Evolutionary conservation across 2,888 invertebrate species (phyloP).

Genomic region (Xestia ashworthii): DNA sequence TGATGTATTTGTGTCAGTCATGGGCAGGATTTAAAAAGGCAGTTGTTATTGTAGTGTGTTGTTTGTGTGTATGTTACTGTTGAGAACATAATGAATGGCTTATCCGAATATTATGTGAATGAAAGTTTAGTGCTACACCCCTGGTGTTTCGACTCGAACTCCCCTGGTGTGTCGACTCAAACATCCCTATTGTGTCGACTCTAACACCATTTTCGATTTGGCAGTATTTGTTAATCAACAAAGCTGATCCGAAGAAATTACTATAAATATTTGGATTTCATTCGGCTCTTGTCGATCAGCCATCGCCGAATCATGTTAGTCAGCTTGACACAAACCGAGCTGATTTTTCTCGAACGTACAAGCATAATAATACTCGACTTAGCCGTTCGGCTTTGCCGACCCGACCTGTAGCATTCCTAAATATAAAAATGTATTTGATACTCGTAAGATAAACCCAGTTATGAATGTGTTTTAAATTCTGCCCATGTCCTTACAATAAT

Average conservation of each 20-base stretch:
- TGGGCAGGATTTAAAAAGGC: slow-evolving; percentile 25
- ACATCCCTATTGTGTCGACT: too few relatives aligned
- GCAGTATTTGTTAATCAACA: not conserved
- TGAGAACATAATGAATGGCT: not conserved
- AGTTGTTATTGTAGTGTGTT: not conserved
- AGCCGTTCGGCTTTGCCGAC: not conserved
- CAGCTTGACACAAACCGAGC: not conserved
- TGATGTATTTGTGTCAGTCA: slow-evolving; percentile 40
- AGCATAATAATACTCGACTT: not conserved
- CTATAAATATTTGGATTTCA: not conserved
- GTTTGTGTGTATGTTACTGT: not conserved
- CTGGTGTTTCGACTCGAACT: too few relatives aligned
- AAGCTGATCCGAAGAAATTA: not conserved
- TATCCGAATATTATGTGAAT: not conserved
- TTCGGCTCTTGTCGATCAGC: not conserved
- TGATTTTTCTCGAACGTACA: not conserved
- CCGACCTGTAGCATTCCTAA: not conserved
- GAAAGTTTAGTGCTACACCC: too few relatives aligned
- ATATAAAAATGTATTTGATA: slow-evolving; percentile 7
- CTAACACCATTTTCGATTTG: not conserved
- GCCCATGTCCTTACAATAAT: slow-evolving; percentile 20
- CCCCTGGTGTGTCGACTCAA: too few relatives aligned
- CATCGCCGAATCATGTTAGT: not conserved
- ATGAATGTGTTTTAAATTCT: not conserved
- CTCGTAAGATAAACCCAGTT: not conserved